These are phyloP conservation scores for Drosophila dives DNA, from an alignment of 2,888 invertebrate species.

Conservation along the genomic window DNA sequence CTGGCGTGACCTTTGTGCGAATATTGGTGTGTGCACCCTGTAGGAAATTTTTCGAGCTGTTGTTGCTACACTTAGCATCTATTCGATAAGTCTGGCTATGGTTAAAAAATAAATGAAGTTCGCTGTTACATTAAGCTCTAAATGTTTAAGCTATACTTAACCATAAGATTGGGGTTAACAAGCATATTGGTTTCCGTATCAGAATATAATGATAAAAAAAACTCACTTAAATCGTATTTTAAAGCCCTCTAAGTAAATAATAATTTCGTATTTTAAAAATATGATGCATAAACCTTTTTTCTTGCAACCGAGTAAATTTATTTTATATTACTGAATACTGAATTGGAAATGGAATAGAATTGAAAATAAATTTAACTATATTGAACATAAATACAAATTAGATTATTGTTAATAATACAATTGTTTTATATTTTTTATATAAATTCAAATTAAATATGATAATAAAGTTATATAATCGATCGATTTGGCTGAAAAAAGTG, in stretches of 20 bases:
- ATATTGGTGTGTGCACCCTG: conserved; percentile 32
- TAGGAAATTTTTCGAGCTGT: conserved; percentile 19
- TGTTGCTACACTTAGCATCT: not conserved
- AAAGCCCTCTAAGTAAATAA: not conserved
- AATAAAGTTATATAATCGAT: not conserved
- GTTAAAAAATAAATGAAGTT: not conserved
- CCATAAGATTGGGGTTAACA: not conserved
- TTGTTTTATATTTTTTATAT: not conserved
- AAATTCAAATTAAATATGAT: not conserved
- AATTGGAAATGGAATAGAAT: not conserved
- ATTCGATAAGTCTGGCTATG: not conserved
- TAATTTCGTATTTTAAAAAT: not conserved
- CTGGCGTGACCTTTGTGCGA: conserved; percentile 52
- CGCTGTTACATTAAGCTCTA: not conserved
- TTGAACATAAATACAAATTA: not conserved
- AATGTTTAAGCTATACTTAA: not conserved
- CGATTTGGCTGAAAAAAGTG: not conserved
- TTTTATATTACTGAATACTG: not conserved
- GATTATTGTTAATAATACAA: not conserved
- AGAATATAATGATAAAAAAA: not conserved
- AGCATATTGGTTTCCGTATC: too few species aligned
- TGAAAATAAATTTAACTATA: not conserved
- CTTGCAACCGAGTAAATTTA: not conserved
- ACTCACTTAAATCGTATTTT: not conserved
- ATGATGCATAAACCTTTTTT: not conserved